Evolutionary conservation across 2,797 vertebrate species (phyloP), one percentile per base, ranked within the genome.

Genomic region (Threskiornis aethiopicus): DNA sequence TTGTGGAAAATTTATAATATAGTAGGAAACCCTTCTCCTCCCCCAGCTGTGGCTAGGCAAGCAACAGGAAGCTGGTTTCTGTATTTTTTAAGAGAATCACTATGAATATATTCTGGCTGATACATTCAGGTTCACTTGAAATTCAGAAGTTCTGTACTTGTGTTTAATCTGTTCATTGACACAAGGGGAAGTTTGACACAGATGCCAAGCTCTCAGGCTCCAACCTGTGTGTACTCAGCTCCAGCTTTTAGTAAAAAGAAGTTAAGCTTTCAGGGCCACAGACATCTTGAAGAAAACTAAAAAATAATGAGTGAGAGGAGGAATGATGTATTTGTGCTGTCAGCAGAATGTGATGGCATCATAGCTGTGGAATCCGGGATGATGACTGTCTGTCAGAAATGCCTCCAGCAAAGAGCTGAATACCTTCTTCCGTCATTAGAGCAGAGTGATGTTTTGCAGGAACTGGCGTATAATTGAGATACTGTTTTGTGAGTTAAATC

Each of bases 331-430:
- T 84, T 86, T 90, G 49, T 90, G 20, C 42, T 91, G 83, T 95
- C 73, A 95, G 87, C 85, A 91, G 77, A 86, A 76, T 16, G 62
- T 47, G 42, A 44, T 88, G 87, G 77, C 58, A 25, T 96, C 94
- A 94, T 11, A 91, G 51, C 70, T 89, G 55, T 95, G 95, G 91
- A 96, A 96, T 96, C 71, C 81, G 72, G 41, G 77, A 55, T 84
- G 72, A 12, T 77, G 66, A 67, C 52, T 76, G 49, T 55, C 71
- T 2, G 2, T 89, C 66, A 73, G 75, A 87, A 95, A 52, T 0
- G 44, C 95, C 77, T 95, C 54, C 77, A 91, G 91, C 87, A 79
- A 70, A 71, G 51, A 72, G 62, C 83, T 76, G 37, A 59, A 44
- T 88, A 57, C 72, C 52, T 89, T 78, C 70, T 67, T 75, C 51